phyloP scores from a whole-genome alignment of 2,113 vertebrate genomes.

The Eolophus roseicapilla region DNA sequence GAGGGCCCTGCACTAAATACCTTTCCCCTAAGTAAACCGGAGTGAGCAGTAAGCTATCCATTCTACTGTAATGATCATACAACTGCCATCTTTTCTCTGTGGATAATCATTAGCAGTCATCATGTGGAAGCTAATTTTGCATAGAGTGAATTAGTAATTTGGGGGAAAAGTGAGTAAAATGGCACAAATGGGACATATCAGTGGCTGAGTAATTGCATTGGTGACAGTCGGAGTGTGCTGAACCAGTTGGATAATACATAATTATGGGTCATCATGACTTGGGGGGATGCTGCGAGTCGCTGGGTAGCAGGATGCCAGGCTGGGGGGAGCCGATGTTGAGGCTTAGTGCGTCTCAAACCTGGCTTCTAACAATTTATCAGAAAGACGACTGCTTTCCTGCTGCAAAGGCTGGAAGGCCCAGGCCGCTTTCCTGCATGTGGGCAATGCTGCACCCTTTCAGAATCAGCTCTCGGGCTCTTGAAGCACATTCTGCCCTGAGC shows the following conservation, averaged over 20 bases:
- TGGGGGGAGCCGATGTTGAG: no score
- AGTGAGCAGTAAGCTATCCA: neutral
- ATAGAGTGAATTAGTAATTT: neutral
- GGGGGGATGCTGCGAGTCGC: neutral
- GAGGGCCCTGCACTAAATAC: slow-evolving; percentile 16
- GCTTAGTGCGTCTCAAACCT: neutral
- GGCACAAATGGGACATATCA: neutral
- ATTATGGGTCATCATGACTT: neutral
- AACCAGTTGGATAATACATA: neutral
- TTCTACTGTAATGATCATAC: neutral
- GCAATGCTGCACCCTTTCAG: accelerated
- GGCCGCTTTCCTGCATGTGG: accelerated
- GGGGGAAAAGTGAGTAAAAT: neutral
- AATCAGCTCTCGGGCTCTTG: accelerated
- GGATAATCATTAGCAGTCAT: neutral
- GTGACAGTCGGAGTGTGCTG: neutral
- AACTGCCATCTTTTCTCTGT: slow-evolving; percentile 30
- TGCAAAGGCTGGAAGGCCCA: neutral
- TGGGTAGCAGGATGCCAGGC: neutral
- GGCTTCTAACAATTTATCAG: neutral
- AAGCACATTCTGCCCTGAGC: accelerated
- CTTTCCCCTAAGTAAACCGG: neutral
- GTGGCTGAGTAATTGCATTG: neutral
- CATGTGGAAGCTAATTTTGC: neutral
- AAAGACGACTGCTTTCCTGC: neutral